Conservation (phyloP, 2,797 vertebrate species). For the Pipistrellus kuhlii region DNA sequence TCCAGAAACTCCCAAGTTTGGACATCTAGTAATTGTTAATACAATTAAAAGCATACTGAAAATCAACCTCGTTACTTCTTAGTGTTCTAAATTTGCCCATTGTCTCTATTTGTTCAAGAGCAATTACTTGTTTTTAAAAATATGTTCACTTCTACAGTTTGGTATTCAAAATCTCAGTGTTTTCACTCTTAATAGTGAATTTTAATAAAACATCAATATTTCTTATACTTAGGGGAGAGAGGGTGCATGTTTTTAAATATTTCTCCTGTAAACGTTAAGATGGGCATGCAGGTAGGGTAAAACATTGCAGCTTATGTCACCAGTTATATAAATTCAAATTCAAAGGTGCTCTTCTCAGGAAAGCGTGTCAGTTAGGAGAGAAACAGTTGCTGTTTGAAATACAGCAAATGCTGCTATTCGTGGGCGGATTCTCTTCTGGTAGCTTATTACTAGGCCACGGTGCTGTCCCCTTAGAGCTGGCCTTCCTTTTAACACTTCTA, state of each 20-base stretch:
- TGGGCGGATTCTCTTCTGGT: background rate
- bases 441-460: background rate
- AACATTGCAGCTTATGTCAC: background rate
- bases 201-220: background rate
- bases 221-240: background rate
- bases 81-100: background rate
- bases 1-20: background rate
- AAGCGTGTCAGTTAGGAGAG: conserved; percentile 23
- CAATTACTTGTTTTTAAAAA: background rate
- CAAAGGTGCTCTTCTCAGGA: background rate
- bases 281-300: background rate
- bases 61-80: background rate
- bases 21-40: background rate
- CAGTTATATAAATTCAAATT: conserved; percentile 33
- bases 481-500: background rate
- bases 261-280: background rate
- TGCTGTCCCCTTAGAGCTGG: background rate
- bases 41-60: background rate
- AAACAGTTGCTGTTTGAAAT: background rate
- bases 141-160: background rate
- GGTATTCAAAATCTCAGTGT: conserved; percentile 37
- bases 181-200: background rate
- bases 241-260: background rate
- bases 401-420: background rate
- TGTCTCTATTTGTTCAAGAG: background rate